Conservation (phyloP, 2,888 invertebrate genomes). For the Nebria brevicollis region DNA sequence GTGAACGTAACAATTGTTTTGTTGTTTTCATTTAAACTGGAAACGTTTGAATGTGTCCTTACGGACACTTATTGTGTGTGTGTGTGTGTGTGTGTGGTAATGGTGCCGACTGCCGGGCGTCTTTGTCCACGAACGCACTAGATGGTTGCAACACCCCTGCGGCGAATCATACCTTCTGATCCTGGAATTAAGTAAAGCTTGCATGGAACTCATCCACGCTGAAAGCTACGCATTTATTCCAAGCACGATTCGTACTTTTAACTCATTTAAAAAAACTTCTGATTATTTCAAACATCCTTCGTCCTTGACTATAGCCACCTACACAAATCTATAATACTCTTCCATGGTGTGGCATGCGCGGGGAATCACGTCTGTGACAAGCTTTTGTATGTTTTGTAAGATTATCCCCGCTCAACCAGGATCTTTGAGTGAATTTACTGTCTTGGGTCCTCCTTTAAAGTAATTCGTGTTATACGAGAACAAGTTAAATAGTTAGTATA, state of each 20-base stretch:
- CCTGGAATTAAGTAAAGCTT: conserved; percentile 39
- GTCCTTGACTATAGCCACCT: no score
- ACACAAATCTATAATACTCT: no score
- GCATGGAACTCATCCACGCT: conserved; percentile 9
- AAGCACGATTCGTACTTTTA: no score
- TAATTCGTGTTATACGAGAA: conserved; percentile 18
- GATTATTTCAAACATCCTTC: no score
- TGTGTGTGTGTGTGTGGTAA: conserved; percentile 15
- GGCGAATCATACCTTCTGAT: conserved; percentile 22
- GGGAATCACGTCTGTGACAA: conserved; percentile 8
- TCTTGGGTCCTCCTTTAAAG: conserved; percentile 23
- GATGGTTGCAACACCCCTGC: conserved; percentile 29
- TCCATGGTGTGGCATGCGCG: no score
- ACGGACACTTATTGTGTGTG: conserved; percentile 38
- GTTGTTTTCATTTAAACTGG: conserved; percentile 22
- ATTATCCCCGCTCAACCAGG: neutral
- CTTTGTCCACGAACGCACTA: conserved; percentile 23
- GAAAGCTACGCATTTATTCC: neutral
- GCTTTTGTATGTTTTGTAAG: conserved; percentile 20
- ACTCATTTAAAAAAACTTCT: no score
- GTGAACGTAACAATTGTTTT: conserved; percentile 10
- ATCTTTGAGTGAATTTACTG: conserved; percentile 26
- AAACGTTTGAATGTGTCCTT: conserved; percentile 34
- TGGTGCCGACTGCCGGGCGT: conserved; percentile 12
- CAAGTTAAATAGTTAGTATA: conserved; percentile 14